Evolutionary conservation across 2,113 vertebrate species (phyloP).

Genomic region (Zosterops hypoxanthus): DNA sequence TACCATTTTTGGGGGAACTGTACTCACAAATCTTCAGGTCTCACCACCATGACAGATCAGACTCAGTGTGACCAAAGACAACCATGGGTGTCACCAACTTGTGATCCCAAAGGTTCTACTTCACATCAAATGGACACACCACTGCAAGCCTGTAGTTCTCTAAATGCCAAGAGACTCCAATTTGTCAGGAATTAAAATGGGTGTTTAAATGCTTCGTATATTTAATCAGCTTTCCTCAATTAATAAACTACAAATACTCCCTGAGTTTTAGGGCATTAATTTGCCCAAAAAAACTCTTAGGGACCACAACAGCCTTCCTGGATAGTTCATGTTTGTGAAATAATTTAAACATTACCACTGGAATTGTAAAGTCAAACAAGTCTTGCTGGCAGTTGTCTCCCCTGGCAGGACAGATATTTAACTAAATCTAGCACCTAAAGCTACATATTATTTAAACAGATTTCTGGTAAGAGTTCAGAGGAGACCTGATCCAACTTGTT

Average conservation of each 20-base stretch:
- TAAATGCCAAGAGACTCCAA: not conserved
- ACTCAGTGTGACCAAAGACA: not conserved
- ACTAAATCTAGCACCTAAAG: not conserved
- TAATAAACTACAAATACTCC: slow-evolving; percentile 23
- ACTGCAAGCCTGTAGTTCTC: not conserved
- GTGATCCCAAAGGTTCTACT: not conserved
- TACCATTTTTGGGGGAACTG: not conserved
- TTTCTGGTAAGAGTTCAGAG: slow-evolving; percentile 11
- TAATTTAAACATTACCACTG: not conserved
- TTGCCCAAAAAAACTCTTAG: not conserved
- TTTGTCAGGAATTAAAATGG: slow-evolving; percentile 12
- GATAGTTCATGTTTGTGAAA: not conserved
- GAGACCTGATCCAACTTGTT: slow-evolving; percentile 41
- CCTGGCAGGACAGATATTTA: not conserved
- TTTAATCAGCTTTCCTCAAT: slow-evolving; percentile 35
- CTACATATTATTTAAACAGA: slow-evolving; percentile 33
- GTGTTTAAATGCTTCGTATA: not conserved
- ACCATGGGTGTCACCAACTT: accelerated
- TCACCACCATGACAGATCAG: not conserved
- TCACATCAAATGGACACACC: not conserved
- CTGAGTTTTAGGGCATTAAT: not conserved
- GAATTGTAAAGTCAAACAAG: not conserved
- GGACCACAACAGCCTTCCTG: not conserved
- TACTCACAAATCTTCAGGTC: not conserved
- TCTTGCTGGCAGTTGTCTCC: not conserved